Evolutionary conservation across 2,888 invertebrate genomes (phyloP).

Genomic region (Andrena camellia): DNA sequence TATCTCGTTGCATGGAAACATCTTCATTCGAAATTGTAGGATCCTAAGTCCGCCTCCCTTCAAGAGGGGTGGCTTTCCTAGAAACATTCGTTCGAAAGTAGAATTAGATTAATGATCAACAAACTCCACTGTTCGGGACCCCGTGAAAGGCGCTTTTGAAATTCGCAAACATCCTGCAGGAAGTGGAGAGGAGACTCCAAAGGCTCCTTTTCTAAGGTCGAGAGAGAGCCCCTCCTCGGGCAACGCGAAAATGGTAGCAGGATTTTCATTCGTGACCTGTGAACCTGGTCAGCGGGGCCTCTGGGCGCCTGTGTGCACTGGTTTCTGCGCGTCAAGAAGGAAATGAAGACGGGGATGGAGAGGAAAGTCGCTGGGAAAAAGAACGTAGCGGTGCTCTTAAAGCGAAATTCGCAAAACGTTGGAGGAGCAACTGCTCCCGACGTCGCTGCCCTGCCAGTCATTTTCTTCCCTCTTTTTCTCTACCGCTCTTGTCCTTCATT

Average conservation of each 20-base stretch:
- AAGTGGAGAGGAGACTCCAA: not conserved
- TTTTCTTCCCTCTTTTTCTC: conserved; percentile 46
- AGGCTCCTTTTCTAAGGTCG: not conserved
- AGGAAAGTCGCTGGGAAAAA: conserved; percentile 25
- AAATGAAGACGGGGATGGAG: conserved; percentile 9
- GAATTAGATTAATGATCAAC: not conserved
- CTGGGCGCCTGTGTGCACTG: not conserved
- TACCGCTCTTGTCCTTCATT: not conserved
- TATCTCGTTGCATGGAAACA: not conserved
- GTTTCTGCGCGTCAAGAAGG: conserved; percentile 39
- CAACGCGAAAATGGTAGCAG: conserved; percentile 13
- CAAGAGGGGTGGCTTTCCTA: not conserved
- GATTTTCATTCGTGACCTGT: conserved; percentile 33
- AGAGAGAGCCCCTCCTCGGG: not conserved
- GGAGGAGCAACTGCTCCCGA: conserved; percentile 62
- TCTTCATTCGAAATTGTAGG: not conserved
- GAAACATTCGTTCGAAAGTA: not conserved
- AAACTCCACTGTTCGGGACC: too few relatives aligned
- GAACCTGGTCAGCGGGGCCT: conserved; percentile 24
- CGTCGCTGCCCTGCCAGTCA: conserved; percentile 33
- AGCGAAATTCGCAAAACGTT: conserved; percentile 69
- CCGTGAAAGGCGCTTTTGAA: not conserved
- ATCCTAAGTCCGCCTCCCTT: not conserved
- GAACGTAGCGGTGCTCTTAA: conserved; percentile 32
- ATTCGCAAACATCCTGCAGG: not conserved